Evolutionary conservation across 2,888 invertebrate species (phyloP), one percentile per base, ranked within the genome.

Genomic region (Fabriciana adippe): DNA sequence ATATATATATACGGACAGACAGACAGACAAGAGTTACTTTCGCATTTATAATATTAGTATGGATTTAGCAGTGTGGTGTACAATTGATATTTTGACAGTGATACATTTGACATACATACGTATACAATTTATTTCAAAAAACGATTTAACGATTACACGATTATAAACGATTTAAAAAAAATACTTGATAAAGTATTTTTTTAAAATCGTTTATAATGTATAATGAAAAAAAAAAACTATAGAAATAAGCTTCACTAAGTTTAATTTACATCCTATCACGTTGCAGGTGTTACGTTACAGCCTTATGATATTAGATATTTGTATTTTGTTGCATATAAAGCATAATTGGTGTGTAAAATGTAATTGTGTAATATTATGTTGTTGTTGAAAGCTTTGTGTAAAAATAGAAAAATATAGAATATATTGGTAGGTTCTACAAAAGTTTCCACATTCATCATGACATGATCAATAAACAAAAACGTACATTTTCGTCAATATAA

Each of bases 271-370:
- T 80, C 66, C 78, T 80, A 81, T 77, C 81, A 84, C 83, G 84
- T 85, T 81, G 80, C 79, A 61, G 41, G 77, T 78, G 80, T 85
- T 84, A 83, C 84, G 80, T 73, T 71, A 63, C 59, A 67, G 71
- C 68, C 68, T 71, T 71, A 64, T 64, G 41, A 61, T 55, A 64
- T 69, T 71, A 71, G 71, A 71, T 60, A 67, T 71, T 71, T 67
- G 54, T 64, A 53, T 71, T 67, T 35, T 71, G 69, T 71, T 71
- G 71, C 71, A 62, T 69, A 67, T 55, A 61, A 64, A 69, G 64
- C 69, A 64, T 71, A 64, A 16, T 64, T 67, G 59, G 48, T 59
- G 59, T 59, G 59, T 64, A 64, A 67, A 67, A 57, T 68, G 68
- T 68, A 64, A 48, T 55, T 59, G 64, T 66, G 56, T 63, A 41